phyloP scores from a whole-genome alignment of 2,113 vertebrate genomes.

The Apodemus sylvaticus region DNA sequence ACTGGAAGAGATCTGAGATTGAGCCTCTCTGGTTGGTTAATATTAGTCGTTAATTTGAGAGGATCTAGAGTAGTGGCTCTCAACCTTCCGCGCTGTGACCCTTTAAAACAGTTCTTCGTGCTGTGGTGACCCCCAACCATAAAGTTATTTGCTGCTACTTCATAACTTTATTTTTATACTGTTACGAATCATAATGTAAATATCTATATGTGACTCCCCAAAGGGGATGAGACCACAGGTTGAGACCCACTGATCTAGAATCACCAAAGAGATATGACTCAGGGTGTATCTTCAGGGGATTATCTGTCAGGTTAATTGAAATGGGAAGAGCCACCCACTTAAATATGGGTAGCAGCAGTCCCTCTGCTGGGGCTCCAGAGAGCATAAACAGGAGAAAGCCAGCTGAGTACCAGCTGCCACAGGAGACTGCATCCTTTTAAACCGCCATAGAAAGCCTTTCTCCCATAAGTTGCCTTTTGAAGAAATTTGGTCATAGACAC shows the following conservation, averaged over 20 bases:
- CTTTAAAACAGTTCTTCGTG: background rate
- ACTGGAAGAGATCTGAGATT: background rate
- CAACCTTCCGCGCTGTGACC: background rate
- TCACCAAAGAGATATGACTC: background rate
- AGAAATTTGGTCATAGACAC: background rate
- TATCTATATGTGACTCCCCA: background rate
- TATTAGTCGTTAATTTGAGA: background rate
- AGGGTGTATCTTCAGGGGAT: background rate
- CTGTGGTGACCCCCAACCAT: background rate
- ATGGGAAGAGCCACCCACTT: too few species aligned
- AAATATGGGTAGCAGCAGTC: background rate
- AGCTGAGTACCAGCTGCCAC: background rate
- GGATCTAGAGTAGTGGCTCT: background rate
- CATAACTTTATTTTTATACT: background rate
- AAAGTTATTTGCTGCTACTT: background rate
- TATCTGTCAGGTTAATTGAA: background rate
- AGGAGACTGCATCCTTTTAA: background rate
- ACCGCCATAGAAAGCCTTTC: background rate
- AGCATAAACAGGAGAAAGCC: background rate
- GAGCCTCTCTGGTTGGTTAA: background rate
- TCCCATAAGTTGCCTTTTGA: background rate
- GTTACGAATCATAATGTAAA: background rate
- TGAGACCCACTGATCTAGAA: background rate
- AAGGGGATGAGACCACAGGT: background rate
- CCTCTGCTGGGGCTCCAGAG: background rate